A percentile compares a stretch with the other conserved stretches of the same genome.
Evolutionary conservation across 2,888 invertebrate species (phyloP).

Genomic region (Lasioglossum malachurum): DNA sequence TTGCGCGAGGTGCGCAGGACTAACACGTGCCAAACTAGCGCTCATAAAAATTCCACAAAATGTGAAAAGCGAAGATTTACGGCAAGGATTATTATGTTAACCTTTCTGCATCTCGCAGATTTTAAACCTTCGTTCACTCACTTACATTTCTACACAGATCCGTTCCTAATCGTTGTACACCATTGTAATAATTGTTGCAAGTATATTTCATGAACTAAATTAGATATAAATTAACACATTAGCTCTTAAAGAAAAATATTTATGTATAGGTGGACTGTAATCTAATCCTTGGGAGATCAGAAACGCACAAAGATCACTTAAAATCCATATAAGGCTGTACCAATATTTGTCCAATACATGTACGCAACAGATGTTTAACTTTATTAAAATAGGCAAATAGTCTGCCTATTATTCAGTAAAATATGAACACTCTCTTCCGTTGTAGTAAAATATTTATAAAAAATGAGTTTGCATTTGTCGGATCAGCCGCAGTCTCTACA

Average conservation of each 20-base stretch:
- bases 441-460: background rate
- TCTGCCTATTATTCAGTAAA: background rate
- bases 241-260: background rate
- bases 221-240: background rate
- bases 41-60: background rate
- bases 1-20: background rate
- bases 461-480: background rate
- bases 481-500: background rate
- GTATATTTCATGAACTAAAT: background rate
- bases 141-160: background rate
- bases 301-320: background rate
- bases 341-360: background rate
- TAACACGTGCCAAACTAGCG: conserved; percentile 1
- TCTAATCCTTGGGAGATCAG: background rate
- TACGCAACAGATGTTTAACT: background rate
- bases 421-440: background rate
- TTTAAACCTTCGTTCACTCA: background rate
- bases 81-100: background rate
- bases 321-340: background rate
- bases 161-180: background rate
- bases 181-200: background rate
- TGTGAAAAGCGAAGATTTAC: background rate
- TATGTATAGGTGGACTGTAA: background rate
- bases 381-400: background rate
- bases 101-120: background rate